These are phyloP conservation scores for Macquaria australasica DNA, from an alignment of 2,113 vertebrate species.

Conservation along the genomic window DNA sequence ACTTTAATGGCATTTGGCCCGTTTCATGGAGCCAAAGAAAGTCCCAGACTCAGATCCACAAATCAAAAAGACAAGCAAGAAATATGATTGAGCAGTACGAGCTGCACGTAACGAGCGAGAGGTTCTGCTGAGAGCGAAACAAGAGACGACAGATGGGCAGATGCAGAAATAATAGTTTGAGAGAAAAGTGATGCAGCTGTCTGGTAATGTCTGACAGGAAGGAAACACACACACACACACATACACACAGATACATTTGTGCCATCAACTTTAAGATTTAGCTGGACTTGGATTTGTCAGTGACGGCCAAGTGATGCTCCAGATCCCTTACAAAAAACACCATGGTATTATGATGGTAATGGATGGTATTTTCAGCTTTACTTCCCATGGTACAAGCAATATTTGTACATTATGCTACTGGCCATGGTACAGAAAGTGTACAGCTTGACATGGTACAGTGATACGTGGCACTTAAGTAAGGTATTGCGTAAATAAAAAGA, in stretches of 20 bases:
- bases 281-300: conserved; percentile 22
- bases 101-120: neutral
- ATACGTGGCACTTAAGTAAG: too few relatives aligned
- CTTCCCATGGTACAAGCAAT: too few relatives aligned
- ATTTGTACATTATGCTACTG: too few relatives aligned
- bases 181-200: conserved; percentile 62
- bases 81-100: conserved; percentile 4
- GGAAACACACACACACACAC: neutral
- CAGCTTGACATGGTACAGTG: too few relatives aligned
- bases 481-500: too few relatives aligned
- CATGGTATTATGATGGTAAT: neutral
- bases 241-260: neutral
- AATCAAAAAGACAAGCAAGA: conserved; percentile 51
- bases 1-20: conserved; percentile 22
- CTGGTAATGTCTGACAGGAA: conserved; percentile 47
- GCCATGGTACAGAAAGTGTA: too few relatives aligned
- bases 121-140: neutral
- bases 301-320: conserved; percentile 15
- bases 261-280: conserved; percentile 32
- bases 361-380: neutral
- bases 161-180: conserved; percentile 39
- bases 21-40: neutral
- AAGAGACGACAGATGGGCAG: conserved; percentile 35
- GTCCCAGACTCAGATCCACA: conserved; percentile 1
- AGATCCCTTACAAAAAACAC: neutral